phyloP scores from a whole-genome alignment of 2,797 vertebrate species.

The Dicrostonyx torquatus region DNA sequence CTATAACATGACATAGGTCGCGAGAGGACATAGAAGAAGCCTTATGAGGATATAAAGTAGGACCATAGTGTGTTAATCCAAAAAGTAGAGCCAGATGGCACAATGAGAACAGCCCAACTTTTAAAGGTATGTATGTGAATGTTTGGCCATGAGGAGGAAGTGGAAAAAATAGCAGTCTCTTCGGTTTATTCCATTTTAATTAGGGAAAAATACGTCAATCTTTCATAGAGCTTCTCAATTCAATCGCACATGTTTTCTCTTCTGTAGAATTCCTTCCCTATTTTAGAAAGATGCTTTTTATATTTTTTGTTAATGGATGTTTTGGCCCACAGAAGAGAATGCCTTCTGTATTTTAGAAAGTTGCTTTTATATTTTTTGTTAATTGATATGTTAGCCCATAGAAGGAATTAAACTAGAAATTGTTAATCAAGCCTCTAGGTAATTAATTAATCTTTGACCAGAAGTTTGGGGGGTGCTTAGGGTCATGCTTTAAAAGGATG shows the following conservation, averaged over 20 bases:
- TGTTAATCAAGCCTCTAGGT: neutral
- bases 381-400: neutral
- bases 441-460: constrained; percentile 44
- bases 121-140: neutral
- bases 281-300: constrained; percentile 39
- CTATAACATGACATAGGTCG: too few species aligned
- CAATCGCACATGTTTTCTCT: constrained; percentile 9
- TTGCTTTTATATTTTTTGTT: constrained; percentile 13
- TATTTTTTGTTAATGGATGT: constrained; percentile 1
- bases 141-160: neutral
- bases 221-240: constrained; percentile 42
- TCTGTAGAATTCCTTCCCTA: constrained; percentile 15
- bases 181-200: constrained; percentile 27
- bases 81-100: neutral
- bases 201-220: constrained; percentile 4
- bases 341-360: constrained; percentile 33
- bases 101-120: neutral
- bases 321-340: constrained; percentile 18
- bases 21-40: neutral
- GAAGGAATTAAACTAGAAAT: neutral
- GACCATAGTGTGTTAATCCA: neutral
- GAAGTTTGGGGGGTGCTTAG: neutral
- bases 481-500: constrained; percentile 12
- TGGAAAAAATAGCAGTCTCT: neutral
- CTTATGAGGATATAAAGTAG: neutral